These are phyloP conservation scores for Cavia aperea DNA, from an alignment of 2,113 vertebrate genomes.

Conservation along the genomic window DNA sequence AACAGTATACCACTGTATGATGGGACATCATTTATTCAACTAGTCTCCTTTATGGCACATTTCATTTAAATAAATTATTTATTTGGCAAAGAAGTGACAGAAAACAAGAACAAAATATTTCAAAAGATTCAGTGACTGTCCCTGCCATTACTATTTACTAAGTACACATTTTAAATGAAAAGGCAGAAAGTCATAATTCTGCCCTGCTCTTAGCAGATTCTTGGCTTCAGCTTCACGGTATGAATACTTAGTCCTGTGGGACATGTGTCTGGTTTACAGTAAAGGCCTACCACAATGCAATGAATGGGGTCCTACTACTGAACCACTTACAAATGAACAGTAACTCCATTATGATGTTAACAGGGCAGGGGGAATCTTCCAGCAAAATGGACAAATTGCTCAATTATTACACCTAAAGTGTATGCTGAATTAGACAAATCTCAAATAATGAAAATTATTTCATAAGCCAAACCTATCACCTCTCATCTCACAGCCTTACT, in stretches of 20 bases:
- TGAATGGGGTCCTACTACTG: background rate
- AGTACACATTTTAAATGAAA: background rate
- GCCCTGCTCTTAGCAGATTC: background rate
- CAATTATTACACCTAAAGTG: conserved; percentile 11
- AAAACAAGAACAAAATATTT: conserved; percentile 27
- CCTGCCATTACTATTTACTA: background rate
- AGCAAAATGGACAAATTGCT: background rate
- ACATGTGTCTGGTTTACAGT: background rate
- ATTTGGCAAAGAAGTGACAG: background rate
- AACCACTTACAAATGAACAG: background rate
- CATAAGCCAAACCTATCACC: background rate
- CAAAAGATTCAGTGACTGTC: background rate
- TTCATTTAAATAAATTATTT: background rate
- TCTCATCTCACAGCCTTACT: background rate
- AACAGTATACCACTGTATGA: background rate
- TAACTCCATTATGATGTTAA: background rate
- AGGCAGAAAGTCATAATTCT: background rate
- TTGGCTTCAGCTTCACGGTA: background rate
- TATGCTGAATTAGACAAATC: conserved; percentile 10
- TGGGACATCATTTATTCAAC: background rate
- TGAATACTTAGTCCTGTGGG: background rate
- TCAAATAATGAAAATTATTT: background rate
- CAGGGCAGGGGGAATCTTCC: background rate
- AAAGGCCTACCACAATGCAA: background rate
- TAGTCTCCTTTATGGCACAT: background rate